Conservation (phyloP, 1,140 invertebrate genomes). For the Centruroides vittatus region DNA sequence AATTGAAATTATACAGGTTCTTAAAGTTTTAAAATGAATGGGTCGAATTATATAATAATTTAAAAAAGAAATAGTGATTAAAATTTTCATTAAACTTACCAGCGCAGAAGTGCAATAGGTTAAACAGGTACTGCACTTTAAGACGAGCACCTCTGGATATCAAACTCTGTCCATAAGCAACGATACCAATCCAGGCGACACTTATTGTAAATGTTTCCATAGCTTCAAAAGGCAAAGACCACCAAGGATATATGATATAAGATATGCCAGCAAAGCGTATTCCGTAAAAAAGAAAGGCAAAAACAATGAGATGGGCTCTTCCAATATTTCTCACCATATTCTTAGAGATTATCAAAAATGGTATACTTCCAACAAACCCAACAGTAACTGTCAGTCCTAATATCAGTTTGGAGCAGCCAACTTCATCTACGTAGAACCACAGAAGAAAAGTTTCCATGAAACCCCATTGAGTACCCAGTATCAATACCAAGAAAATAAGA, state of each 20-base stretch:
- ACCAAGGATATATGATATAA: slow-evolving; percentile 14
- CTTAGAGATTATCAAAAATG: slow-evolving; percentile 18
- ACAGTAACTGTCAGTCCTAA: slow-evolving; percentile 14
- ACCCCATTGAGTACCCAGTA: slow-evolving; percentile 18
- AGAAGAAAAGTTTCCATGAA: slow-evolving; percentile 12
- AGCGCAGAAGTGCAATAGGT: slow-evolving; percentile 19
- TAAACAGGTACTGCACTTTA: slow-evolving; percentile 18
- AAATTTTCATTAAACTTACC: slow-evolving; percentile 5
- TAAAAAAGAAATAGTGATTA: too few species aligned
- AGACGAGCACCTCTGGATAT: slow-evolving; percentile 10
- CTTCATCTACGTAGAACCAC: slow-evolving; percentile 11
- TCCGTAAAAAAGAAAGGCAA: slow-evolving; percentile 20
- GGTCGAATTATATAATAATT: too few species aligned
- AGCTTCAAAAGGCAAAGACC: slow-evolving; percentile 18
- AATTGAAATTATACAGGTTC: too few species aligned
- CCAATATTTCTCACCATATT: slow-evolving; percentile 19
- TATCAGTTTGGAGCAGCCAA: slow-evolving; percentile 8
- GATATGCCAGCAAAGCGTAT: slow-evolving; percentile 18
- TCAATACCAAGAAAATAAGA: slow-evolving; percentile 12
- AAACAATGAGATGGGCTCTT: slow-evolving; percentile 16
- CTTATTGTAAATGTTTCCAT: slow-evolving; percentile 19
- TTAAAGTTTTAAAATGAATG: too few species aligned
- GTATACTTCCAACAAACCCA: slow-evolving; percentile 12
- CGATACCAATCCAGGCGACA: slow-evolving; percentile 18
- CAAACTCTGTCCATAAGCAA: slow-evolving; percentile 18